Evolutionary conservation across 1,140 invertebrate species (phyloP), one percentile per base, ranked within the genome.

Genomic region (Luehdorfia chinensis): DNA sequence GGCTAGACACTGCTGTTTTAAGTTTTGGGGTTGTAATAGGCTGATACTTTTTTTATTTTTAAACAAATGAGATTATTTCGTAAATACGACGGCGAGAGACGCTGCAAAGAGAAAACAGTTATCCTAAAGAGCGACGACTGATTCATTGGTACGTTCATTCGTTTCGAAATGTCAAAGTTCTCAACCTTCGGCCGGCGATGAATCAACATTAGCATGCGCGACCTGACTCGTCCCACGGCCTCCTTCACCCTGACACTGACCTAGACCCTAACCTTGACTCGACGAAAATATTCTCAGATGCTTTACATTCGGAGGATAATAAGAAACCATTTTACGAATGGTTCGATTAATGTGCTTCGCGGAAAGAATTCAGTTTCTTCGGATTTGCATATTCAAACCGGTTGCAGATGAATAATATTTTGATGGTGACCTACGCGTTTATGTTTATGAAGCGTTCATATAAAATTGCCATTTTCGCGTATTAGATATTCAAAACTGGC

Each of bases 91-190:
- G n/a, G n/a, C n/a, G n/a, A n/a, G n/a, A n/a, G n/a, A n/a, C n/a
- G n/a, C n/a, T n/a, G n/a, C 27, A 30, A 9, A 30, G 19, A 37
- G 18, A 15, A 39, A 28, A 47, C 45, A 53, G 33, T 53, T 45
- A 50, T 50, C 50, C 46, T 39, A 45, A 39, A 25, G 39, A 46
- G 32, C 33, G 18, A 31, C 33, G 45, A 28, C 32, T 37, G 45
- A 50, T 45, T 39, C 51, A 55, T 44, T 39, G 43, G 45, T 19
- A 12, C 47, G 61, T 43, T 44, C 44, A 28, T 27, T 53, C 31
- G 37, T 33, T 28, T 41, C 63, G 44, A 75, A 77, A 78, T 80
- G 76, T 80, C 74, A 76, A 61, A 72, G 72, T 75, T 52, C 50
- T 33, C 55, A 78, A 72, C 70, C 73, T 72, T 52, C 62, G 57